Evolutionary conservation across 1,140 invertebrate species (phyloP).

Genomic region (Drosophila kikkawai): DNA sequence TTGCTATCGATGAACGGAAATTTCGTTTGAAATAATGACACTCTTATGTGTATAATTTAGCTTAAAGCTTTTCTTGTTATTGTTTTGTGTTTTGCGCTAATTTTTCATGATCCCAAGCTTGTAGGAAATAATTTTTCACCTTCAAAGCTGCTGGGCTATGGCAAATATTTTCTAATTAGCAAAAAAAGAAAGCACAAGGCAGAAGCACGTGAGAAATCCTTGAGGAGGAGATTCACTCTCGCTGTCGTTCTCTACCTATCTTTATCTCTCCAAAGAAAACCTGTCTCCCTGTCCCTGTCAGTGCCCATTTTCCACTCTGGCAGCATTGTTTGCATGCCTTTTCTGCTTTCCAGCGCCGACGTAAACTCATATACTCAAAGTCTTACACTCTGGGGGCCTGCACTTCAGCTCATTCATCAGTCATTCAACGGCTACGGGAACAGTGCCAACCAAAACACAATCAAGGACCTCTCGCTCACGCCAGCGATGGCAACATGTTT

Average conservation of each 20-base stretch:
- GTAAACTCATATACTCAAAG: conserved; percentile 35
- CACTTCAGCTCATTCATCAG: conserved; percentile 72
- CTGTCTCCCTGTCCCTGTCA: conserved; percentile 5
- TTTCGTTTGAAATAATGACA: not conserved
- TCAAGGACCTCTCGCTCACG: conserved; percentile 33
- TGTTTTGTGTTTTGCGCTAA: not conserved
- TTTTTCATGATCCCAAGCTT: not conserved
- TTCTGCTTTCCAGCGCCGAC: conserved; percentile 37
- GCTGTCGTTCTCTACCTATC: conserved; percentile 1
- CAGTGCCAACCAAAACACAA: conserved; percentile 36
- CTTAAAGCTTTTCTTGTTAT: not conserved
- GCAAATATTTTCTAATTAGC: conserved; percentile 58
- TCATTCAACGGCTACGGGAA: conserved; percentile 56
- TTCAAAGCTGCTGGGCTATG: conserved; percentile 11
- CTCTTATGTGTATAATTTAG: not conserved
- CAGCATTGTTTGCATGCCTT: conserved; percentile 73
- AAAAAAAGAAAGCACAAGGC: conserved; percentile 17
- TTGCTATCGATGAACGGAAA: conserved; percentile 11
- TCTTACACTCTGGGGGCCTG: conserved; percentile 48
- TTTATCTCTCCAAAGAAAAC: conserved; percentile 13
- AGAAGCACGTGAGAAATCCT: conserved; percentile 23
- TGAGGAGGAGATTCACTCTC: conserved; percentile 12
- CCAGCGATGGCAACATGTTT: conserved; percentile 69
- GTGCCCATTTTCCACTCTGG: conserved; percentile 40
- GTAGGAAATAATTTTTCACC: conserved; percentile 23